These are phyloP conservation scores for Siniperca knerii DNA, from an alignment of 2,113 vertebrate genomes.

Conservation along the genomic window DNA sequence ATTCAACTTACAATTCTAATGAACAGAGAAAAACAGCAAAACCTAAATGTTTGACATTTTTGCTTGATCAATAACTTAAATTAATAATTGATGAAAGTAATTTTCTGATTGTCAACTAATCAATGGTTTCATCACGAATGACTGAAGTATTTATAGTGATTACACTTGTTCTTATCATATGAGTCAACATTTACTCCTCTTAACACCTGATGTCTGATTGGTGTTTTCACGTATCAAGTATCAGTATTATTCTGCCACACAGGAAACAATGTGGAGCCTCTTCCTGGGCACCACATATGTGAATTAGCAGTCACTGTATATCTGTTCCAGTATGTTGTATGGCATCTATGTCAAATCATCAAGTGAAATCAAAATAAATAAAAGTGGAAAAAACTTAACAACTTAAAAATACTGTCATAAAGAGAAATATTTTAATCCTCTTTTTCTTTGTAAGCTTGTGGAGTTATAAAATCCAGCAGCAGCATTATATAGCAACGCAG, in stretches of 20 bases:
- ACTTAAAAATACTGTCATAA: neutral
- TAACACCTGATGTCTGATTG: neutral
- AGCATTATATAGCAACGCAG: neutral
- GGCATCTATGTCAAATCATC: neutral
- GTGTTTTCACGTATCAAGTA: neutral
- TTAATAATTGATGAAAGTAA: neutral
- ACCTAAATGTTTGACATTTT: neutral
- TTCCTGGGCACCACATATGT: neutral
- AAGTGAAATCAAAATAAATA: neutral
- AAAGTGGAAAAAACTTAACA: neutral
- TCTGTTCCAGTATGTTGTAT: neutral
- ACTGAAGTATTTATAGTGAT: neutral
- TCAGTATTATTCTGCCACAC: neutral
- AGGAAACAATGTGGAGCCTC: neutral
- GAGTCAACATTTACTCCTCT: neutral
- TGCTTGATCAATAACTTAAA: neutral
- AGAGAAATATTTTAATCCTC: neutral
- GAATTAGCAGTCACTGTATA: neutral
- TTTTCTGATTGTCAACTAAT: neutral
- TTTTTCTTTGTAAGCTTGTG: neutral
- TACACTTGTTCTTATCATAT: neutral
- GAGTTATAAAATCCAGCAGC: no score
- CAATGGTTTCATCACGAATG: neutral
- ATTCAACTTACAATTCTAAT: neutral
- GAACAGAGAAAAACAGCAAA: neutral